A percentile compares a stretch with the other conserved stretches of the same genome.
Conservation (phyloP, 1,140 invertebrate genomes). For the Octopus bimaculoides region DNA sequence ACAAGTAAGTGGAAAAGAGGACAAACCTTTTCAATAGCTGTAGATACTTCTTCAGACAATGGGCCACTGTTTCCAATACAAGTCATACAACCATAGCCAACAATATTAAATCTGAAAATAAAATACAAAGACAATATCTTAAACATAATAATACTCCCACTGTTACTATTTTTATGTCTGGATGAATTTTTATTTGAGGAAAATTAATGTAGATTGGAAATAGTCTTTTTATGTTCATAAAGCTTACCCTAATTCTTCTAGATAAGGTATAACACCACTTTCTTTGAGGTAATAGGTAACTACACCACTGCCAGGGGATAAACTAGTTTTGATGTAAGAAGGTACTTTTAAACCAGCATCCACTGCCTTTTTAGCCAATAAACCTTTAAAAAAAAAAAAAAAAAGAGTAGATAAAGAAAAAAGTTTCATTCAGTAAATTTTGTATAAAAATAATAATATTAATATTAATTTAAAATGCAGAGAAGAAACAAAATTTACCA, state of each 20-base stretch:
- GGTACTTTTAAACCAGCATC: slow-evolving; percentile 82
- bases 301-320: slow-evolving; percentile 95
- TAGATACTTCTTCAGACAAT: slow-evolving; percentile 83
- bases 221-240: no score
- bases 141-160: no score
- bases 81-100: slow-evolving; percentile 98
- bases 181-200: no score
- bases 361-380: slow-evolving; percentile 93
- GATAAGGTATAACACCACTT: slow-evolving; percentile 80
- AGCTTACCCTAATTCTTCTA: slow-evolving; percentile 75
- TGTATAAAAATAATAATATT: no score
- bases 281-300: slow-evolving; percentile 94
- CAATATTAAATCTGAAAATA: slow-evolving; percentile 73
- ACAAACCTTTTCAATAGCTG: slow-evolving; percentile 89
- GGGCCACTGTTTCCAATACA: slow-evolving; percentile 98
- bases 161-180: no score
- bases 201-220: no score
- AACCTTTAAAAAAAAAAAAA: slow-evolving; percentile 62
- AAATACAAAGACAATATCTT: slow-evolving; percentile 13
- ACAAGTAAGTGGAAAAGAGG: background rate
- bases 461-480: no score
- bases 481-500: no score
- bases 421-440: background rate
- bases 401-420: slow-evolving; percentile 1
- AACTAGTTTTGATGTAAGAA: slow-evolving; percentile 93